Evolutionary conservation across 1,140 invertebrate species (phyloP).

Genomic region (Whitmania pigra): DNA sequence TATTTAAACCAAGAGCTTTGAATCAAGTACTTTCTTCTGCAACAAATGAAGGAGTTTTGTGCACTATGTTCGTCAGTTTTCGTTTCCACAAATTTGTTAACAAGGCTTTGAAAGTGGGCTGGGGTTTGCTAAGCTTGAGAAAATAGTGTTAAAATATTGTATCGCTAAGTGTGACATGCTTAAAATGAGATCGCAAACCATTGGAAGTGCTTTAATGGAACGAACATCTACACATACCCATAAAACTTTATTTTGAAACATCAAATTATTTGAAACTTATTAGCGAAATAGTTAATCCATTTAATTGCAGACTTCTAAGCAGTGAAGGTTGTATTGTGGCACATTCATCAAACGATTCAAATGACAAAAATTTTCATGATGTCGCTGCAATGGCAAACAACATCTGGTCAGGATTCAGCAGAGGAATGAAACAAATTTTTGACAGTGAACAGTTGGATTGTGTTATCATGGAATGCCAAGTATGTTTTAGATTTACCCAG

Average conservation of each 20-base stretch:
- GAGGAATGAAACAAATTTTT: neutral
- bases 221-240: neutral
- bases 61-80: neutral
- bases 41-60: neutral
- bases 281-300: neutral
- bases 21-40: conserved; percentile 7
- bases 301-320: neutral
- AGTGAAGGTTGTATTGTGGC: neutral
- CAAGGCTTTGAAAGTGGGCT: neutral
- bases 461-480: neutral
- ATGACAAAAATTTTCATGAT: neutral
- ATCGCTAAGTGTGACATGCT: neutral
- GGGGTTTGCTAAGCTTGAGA: neutral
- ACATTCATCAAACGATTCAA: neutral
- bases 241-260: neutral
- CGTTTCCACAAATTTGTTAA: neutral
- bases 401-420: neutral
- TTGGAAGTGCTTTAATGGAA: neutral
- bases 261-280: neutral
- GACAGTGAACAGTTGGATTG: neutral
- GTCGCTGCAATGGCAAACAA: conserved; percentile 2
- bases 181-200: neutral
- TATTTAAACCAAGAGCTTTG: neutral
- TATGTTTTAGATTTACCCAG: neutral
- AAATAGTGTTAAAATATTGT: conserved; percentile 3